These are phyloP conservation scores for Sebastes iracundus DNA, from an alignment of 2,797 vertebrate species.

Conservation along the genomic window DNA sequence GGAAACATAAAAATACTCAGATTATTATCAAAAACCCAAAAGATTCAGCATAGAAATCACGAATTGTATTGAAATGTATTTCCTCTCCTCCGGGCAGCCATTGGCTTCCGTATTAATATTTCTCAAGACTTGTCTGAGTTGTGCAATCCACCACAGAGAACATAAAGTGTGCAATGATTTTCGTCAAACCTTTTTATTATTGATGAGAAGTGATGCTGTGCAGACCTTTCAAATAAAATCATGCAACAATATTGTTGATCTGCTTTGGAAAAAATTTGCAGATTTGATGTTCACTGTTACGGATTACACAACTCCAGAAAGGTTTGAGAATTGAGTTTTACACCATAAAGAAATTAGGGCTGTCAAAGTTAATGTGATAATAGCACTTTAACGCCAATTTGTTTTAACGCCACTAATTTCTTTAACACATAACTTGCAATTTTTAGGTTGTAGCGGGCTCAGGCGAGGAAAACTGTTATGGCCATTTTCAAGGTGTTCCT, in stretches of 20 bases:
- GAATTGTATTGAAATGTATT: not conserved
- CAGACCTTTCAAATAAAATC: not conserved
- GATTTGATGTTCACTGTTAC: not conserved
- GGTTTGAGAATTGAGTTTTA: not conserved
- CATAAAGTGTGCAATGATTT: not conserved
- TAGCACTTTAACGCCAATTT: too few relatives aligned
- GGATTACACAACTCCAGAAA: not conserved
- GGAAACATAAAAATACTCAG: constrained; percentile 9
- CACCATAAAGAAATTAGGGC: not conserved
- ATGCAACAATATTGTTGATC: not conserved
- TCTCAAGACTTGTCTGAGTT: not conserved
- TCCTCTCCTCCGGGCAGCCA: not conserved
- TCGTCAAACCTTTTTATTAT: not conserved
- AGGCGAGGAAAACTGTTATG: too few relatives aligned
- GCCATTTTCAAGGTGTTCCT: too few relatives aligned
- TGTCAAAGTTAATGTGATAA: too few relatives aligned
- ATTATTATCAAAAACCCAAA: not conserved
- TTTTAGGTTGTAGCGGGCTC: too few relatives aligned
- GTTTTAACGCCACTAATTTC: too few relatives aligned
- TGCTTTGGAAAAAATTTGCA: not conserved
- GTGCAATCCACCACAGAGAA: not conserved
- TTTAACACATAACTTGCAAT: too few relatives aligned
- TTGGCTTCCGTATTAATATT: not conserved
- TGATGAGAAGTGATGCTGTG: not conserved
- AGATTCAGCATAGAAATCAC: not conserved